Evolutionary conservation across 2,888 invertebrate species (phyloP).

Genomic region (Calameuta pallipes): DNA sequence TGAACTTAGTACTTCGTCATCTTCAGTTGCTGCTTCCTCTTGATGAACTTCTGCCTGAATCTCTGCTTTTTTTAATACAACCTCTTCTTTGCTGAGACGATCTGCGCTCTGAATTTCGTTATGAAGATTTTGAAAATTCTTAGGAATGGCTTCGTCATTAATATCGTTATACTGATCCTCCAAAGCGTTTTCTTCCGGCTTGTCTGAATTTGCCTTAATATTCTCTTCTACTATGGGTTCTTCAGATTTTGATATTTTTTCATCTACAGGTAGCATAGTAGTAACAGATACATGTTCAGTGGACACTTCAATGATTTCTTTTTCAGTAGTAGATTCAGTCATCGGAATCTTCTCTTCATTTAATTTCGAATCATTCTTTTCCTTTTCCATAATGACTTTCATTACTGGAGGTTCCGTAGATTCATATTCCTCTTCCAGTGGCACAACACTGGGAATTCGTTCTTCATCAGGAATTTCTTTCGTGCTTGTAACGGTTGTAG

Average conservation of each 20-base stretch:
- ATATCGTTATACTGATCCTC: slow-evolving; percentile 63
- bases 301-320: slow-evolving; percentile 9
- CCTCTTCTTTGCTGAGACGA: background rate
- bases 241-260: slow-evolving; percentile 10
- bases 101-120: background rate
- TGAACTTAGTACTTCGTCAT: too few species aligned
- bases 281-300: slow-evolving; percentile 25
- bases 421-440: slow-evolving; percentile 32
- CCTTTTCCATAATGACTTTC: slow-evolving; percentile 1
- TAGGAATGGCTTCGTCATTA: slow-evolving; percentile 47
- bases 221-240: slow-evolving; percentile 15
- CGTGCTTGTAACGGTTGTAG: background rate
- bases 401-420: background rate
- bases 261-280: slow-evolving; percentile 14
- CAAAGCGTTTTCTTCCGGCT: slow-evolving; percentile 47
- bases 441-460: slow-evolving; percentile 40
- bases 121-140: slow-evolving; percentile 31
- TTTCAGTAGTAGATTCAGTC: slow-evolving; percentile 12
- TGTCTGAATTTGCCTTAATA: slow-evolving; percentile 27
- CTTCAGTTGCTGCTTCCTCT: too few species aligned
- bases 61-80: background rate
- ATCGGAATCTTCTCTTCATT: background rate
- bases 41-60: too few species aligned
- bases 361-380: background rate
- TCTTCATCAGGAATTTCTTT: slow-evolving; percentile 45